Evolutionary conservation across 2,797 vertebrate species (phyloP), one percentile per base, ranked within the genome.

Genomic region (Scleropages formosus): DNA sequence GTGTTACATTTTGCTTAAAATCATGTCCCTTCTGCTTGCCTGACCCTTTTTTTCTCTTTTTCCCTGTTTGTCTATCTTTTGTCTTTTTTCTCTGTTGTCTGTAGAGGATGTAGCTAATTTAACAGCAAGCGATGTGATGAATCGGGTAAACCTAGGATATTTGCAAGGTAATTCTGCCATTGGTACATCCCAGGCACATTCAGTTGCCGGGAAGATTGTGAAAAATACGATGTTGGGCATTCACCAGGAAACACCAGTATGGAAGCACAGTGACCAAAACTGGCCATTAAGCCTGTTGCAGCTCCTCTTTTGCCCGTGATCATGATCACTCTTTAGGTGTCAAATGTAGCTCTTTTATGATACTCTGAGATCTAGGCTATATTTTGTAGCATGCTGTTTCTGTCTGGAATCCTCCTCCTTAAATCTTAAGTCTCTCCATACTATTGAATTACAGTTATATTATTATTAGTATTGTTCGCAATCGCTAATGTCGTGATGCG

Each of bases 91-190:
- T 63, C 88, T 90, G 87, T 91, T 92, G 90, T 92, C 92, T 90
- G 83, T 95, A 99, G 98, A 98, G 95, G 97, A 99, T 91, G 96
- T 99, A 95, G 97, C 96, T 96, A 99, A 99, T 96, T 96, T 99
- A 96, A 99, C 98, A 89, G 98, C 98, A 87, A 98, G 96, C 91
- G 98, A 99, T 96, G 98, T 99, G 94, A 99, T 99, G 98, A 99
- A 99, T 92, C 95, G 98, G 93, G 98, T 99, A 95, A 99, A 99
- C 96, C 96, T 99, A 94, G 98, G 98, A 98, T 98, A 99, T 97
- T 96, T 99, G 90, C 96, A 99, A 99, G 98, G 98, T 99, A 99
- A 99, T 88, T 88, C 83, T 84, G 83, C 85, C 74, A 81, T 78
- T 79, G 82, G 84, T 58, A 87, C 89, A 87, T 85, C 85, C 77